phyloP scores from a whole-genome alignment of 1,140 invertebrate genomes.

The Zaprionus africanus region DNA sequence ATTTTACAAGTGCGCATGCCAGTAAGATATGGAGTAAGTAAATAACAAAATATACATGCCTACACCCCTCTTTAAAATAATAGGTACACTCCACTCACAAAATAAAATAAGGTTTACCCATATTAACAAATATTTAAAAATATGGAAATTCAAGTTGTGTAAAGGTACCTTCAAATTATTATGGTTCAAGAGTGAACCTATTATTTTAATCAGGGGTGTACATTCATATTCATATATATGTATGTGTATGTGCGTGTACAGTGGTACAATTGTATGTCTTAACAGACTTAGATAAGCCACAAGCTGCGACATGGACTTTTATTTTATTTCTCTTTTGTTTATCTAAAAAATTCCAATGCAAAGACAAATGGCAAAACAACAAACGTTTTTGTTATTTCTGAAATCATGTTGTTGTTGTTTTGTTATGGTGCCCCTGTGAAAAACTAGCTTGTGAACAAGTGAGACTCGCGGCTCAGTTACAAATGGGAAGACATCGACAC shows the following conservation, averaged over 20 bases:
- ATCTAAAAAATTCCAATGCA: conserved; percentile 42
- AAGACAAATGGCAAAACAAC: conserved; percentile 69
- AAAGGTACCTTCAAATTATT: too few species aligned
- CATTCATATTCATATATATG: too few species aligned
- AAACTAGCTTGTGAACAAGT: conserved; percentile 57
- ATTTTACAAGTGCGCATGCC: conserved; percentile 12
- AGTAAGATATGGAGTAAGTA: neutral
- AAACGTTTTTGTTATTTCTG: conserved; percentile 56
- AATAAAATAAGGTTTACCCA: too few species aligned
- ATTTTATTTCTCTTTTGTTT: conserved; percentile 43
- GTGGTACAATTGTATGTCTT: neutral
- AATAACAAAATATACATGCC: neutral
- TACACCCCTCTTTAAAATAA: too few species aligned
- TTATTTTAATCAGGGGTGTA: too few species aligned
- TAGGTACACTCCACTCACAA: too few species aligned
- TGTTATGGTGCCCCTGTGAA: conserved; percentile 40
- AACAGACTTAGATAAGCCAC: conserved; percentile 41
- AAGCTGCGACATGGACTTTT: conserved; percentile 25
- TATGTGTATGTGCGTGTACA: neutral
- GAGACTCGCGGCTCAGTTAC: conserved; percentile 54
- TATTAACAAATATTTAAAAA: too few species aligned
- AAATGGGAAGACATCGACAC: conserved; percentile 55
- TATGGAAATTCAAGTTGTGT: too few species aligned
- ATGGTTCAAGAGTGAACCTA: too few species aligned
- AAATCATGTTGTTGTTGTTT: conserved; percentile 43